Percentiles rank a stretch among this genome's conserved stretches.
Conservation (phyloP, 2,888 invertebrate species). For the Hesperia comma region DNA sequence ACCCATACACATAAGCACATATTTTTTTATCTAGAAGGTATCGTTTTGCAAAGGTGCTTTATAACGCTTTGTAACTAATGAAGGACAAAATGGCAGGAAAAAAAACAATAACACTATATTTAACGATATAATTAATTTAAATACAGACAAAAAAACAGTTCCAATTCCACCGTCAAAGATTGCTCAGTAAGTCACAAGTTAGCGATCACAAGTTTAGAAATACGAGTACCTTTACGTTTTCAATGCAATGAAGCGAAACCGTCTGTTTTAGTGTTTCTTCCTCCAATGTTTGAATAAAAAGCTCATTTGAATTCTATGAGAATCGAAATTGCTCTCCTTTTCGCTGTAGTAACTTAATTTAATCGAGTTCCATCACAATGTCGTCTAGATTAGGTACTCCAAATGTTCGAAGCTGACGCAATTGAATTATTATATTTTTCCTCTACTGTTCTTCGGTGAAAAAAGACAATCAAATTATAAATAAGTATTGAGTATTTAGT, state of each 20-base stretch:
- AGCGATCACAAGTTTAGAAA: slow-evolving; percentile 56
- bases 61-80: too few relatives aligned
- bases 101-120: neutral
- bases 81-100: too few relatives aligned
- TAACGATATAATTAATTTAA: neutral
- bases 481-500: neutral
- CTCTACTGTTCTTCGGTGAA: neutral
- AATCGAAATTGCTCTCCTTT: slow-evolving; percentile 80
- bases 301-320: slow-evolving; percentile 82
- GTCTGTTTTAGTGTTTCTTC: slow-evolving; percentile 73
- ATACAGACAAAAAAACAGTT: slow-evolving; percentile 42
- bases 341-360: slow-evolving; percentile 81
- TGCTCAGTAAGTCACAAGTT: slow-evolving; percentile 48
- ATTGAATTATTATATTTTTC: slow-evolving; percentile 28
- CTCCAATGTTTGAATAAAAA: slow-evolving; percentile 79
- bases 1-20: too few relatives aligned
- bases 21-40: too few relatives aligned
- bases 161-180: slow-evolving; percentile 42
- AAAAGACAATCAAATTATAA: neutral
- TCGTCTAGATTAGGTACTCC: slow-evolving; percentile 67
- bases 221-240: slow-evolving; percentile 54
- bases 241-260: slow-evolving; percentile 62
- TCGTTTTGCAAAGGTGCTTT: too few relatives aligned
- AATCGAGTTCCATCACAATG: slow-evolving; percentile 77
- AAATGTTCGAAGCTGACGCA: slow-evolving; percentile 42